Base-by-base conservation (phyloP, 1,140 invertebrate species). In the Battus philenor region DNA sequence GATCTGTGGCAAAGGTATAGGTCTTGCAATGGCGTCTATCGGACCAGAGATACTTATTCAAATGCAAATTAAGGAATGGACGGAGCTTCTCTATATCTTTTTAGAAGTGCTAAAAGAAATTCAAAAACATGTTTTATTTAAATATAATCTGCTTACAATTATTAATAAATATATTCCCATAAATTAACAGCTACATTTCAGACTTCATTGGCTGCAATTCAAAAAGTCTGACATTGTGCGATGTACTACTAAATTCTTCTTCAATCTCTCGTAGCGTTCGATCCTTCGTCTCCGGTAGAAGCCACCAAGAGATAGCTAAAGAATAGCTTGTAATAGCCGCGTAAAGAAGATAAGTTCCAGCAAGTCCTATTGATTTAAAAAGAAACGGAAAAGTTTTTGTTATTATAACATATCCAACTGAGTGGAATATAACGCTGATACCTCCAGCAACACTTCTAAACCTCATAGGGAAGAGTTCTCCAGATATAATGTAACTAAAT, bases 241-340 rank as follows among this genome's bases (percentile, higher is more conserved):
- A 8, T 16, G 2, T n/a, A n/a, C n/a, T n/a, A n/a, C 22, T 13
- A 26, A 39, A 39, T 2, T 59, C 55, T 29, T 69, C 62, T 44
- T 69, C 66, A n/a, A 69, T 69, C 4, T 66, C 59, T 43, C 54
- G 56, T 0, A 69, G 46, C 4, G 66, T 69, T 24, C 48, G 59
- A 34, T 62, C 61, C 34, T 66, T 69, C 2, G 66, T 69, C 39
- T 69, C 66, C n/a, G 66, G 66, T 7, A 66, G 22, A 10, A 61
- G 36, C 4, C 31, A 13, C 20, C 41, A 45, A 0, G 47, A 38
- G 8, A 65, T 39, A 3, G 36, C 12, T 9, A 64, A 33, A 15
- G 50, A 64, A 17, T 55, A 59, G 0, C 15, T n/a, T 7, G 55
- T 11, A 6, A 64, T 10, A 9, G n/a, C 36, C 1, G 48, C 30